Evolutionary conservation across 2,113 vertebrate species (phyloP).

Genomic region (Isichthys henryi): DNA sequence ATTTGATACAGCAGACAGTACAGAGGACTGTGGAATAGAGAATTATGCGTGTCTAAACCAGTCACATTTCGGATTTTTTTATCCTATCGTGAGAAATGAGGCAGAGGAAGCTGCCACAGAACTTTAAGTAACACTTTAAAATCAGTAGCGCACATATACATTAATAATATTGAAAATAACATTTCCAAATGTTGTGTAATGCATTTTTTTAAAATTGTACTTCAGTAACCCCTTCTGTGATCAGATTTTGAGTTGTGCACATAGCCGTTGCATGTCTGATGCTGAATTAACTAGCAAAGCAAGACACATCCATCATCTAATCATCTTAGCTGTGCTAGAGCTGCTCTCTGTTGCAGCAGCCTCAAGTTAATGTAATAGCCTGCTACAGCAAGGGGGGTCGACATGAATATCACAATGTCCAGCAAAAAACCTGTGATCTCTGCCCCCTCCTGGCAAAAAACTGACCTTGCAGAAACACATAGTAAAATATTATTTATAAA

Average conservation of each 20-base stretch:
- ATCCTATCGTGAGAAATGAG: background rate
- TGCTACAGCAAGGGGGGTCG: background rate
- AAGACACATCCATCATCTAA: conserved; percentile 34
- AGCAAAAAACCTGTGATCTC: background rate
- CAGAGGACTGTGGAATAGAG: background rate
- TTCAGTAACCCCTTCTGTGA: background rate
- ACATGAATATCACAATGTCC: background rate
- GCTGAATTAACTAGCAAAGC: conserved; percentile 30
- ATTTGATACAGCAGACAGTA: background rate
- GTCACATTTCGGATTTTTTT: background rate
- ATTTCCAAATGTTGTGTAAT: background rate
- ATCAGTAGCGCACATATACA: background rate
- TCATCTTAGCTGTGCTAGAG: conserved; percentile 34
- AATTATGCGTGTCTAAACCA: background rate
- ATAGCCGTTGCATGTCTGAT: conserved; percentile 16
- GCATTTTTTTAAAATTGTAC: background rate
- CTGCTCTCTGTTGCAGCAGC: conserved; percentile 19
- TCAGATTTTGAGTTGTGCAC: conserved; percentile 11
- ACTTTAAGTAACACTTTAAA: background rate
- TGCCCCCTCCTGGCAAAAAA: conserved; percentile 16
- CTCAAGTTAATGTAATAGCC: conserved; percentile 30
- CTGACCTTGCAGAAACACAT: background rate
- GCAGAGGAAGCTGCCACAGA: background rate
- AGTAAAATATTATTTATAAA: background rate
- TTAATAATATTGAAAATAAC: background rate